Percentiles rank a stretch among this genome's conserved stretches.
Evolutionary conservation across 2,888 invertebrate species (phyloP).

Genomic region (Strigamia maritima): DNA sequence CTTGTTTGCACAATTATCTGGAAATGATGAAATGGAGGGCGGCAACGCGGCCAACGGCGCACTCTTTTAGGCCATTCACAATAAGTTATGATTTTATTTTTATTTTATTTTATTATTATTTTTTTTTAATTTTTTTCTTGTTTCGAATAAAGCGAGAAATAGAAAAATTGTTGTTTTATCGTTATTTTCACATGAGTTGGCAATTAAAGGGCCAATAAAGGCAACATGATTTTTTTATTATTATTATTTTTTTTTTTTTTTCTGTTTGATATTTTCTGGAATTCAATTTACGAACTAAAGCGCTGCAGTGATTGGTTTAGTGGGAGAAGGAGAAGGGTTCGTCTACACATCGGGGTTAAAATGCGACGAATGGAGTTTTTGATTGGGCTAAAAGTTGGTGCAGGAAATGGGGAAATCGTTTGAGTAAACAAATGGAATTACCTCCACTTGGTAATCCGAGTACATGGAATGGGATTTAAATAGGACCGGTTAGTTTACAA

Average conservation of each 20-base stretch:
- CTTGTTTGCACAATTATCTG: slow-evolving; percentile 15
- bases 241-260: background rate
- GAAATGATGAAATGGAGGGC: slow-evolving; percentile 3
- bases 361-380: background rate
- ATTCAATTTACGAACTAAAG: background rate
- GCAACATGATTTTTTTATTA: background rate
- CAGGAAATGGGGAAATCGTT: background rate
- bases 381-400: background rate
- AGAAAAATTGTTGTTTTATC: too few species aligned
- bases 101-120: background rate
- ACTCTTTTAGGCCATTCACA: background rate
- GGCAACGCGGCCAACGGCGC: background rate
- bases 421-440: too few species aligned
- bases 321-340: too few species aligned
- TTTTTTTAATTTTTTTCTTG: background rate
- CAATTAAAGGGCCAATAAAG: background rate
- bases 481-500: too few species aligned
- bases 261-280: background rate
- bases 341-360: background rate
- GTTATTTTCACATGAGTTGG: background rate
- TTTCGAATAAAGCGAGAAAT: too few species aligned
- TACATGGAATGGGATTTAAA: too few species aligned
- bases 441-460: too few species aligned
- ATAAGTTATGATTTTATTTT: background rate
- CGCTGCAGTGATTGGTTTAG: background rate